These are phyloP conservation scores for Glyptemys insculpta DNA, from an alignment of 2,797 vertebrate species.

Conservation along the genomic window DNA sequence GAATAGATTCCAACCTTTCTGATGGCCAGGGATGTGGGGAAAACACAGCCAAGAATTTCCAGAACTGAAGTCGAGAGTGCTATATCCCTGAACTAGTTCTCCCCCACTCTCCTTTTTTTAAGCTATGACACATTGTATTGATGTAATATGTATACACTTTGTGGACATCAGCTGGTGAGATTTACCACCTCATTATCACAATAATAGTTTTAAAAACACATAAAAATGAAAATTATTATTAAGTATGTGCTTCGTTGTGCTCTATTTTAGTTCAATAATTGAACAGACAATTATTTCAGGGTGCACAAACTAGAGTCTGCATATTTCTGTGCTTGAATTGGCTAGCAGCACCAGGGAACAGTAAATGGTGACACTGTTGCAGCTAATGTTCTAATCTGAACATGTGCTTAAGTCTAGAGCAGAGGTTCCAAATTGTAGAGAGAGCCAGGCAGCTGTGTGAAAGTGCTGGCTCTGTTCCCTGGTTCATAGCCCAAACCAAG, in stretches of 20 bases:
- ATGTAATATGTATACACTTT: neutral
- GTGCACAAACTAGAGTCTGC: conserved; percentile 9
- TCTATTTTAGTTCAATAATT: conserved; percentile 21
- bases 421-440: neutral
- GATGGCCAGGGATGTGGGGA: neutral
- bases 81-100: neutral
- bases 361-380: neutral
- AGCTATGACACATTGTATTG: neutral
- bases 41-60: neutral
- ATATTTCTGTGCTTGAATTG: conserved; percentile 5
- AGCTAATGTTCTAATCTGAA: neutral
- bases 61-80: neutral
- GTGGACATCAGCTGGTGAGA: neutral
- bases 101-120: neutral
- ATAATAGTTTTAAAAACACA: neutral
- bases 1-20: accelerated
- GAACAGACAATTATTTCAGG: neutral
- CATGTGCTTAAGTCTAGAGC: neutral
- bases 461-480: neutral
- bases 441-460: neutral
- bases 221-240: neutral
- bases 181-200: neutral
- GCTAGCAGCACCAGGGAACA: neutral
- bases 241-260: neutral
- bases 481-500: neutral